Conservation (phyloP, 1,140 invertebrate species). For the Drosophila ananassae region DNA sequence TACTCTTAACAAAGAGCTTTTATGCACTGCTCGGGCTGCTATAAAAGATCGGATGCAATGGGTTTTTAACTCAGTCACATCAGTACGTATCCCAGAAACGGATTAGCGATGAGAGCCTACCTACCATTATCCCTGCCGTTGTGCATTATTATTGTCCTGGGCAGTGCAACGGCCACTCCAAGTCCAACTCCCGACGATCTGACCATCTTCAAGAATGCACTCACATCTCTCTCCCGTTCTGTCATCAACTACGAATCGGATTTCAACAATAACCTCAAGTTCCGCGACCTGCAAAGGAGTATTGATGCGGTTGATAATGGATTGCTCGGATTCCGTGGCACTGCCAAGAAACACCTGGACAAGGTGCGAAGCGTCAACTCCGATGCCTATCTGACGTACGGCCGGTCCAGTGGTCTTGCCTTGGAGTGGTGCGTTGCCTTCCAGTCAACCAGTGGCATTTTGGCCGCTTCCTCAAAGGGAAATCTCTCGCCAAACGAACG, state of each 20-base stretch:
- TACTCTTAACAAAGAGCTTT: too few species aligned
- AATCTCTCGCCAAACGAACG: too few species aligned
- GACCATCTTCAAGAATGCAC: neutral
- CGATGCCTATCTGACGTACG: neutral
- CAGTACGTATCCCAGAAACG: neutral
- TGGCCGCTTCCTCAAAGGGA: neutral
- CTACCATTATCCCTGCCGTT: neutral
- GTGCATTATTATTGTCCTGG: neutral
- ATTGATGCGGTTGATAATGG: neutral
- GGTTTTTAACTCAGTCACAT: neutral
- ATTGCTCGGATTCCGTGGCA: neutral
- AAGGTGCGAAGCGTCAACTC: neutral
- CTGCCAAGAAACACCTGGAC: neutral
- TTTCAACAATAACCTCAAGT: neutral
- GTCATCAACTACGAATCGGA: neutral
- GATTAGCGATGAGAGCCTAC: neutral
- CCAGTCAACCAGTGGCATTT: neutral
- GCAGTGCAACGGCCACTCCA: neutral
- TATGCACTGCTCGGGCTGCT: too few species aligned
- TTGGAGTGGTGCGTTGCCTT: neutral
- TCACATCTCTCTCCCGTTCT: neutral
- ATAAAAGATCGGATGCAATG: too few species aligned
- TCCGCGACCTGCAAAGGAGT: neutral
- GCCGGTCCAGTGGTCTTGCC: too few species aligned
- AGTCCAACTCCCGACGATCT: neutral